These are phyloP conservation scores for Botia almorhae DNA, from an alignment of 2,797 vertebrate species.

Conservation along the genomic window DNA sequence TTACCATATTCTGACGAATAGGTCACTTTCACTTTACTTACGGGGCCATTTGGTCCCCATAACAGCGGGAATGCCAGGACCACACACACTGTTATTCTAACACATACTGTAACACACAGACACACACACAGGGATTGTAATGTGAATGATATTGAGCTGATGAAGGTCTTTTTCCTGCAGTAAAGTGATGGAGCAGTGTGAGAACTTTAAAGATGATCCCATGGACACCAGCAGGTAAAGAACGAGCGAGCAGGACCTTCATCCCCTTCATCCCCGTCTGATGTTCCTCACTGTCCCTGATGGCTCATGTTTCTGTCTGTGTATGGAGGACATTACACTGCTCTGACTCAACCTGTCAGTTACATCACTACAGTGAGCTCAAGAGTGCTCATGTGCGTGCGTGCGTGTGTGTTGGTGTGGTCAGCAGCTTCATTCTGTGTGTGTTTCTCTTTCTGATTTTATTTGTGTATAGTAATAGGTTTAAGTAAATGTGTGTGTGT, in stretches of 20 bases:
- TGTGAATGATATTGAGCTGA: background rate
- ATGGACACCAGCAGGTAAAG: slow-evolving; percentile 96
- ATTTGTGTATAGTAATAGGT: slow-evolving; percentile 32
- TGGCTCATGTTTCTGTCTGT: background rate
- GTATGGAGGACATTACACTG: slow-evolving; percentile 7
- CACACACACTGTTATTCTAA: slow-evolving; percentile 9
- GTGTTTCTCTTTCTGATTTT: slow-evolving; percentile 61
- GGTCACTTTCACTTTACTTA: no score
- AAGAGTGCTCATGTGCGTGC: slow-evolving; percentile 55
- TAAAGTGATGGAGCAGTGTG: slow-evolving; percentile 95
- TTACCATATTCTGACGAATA: no score
- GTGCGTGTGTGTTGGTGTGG: slow-evolving; percentile 66
- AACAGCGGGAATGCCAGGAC: no score
- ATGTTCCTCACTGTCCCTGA: slow-evolving; percentile 14
- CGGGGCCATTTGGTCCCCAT: no score
- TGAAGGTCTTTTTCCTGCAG: slow-evolving; percentile 71
- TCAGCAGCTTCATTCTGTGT: slow-evolving; percentile 57
- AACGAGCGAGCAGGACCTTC: slow-evolving; percentile 63
- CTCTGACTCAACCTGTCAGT: slow-evolving; percentile 11
- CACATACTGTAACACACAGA: background rate
- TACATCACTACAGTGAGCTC: slow-evolving; percentile 55
- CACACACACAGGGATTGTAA: background rate
- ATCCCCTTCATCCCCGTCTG: background rate
- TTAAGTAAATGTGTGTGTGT: background rate
- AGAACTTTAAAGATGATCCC: slow-evolving; percentile 93